Evolutionary conservation across 2,888 invertebrate genomes (phyloP), one percentile per base, ranked within the genome.

Genomic region (Pseudococcus jackbeardsleyi): DNA sequence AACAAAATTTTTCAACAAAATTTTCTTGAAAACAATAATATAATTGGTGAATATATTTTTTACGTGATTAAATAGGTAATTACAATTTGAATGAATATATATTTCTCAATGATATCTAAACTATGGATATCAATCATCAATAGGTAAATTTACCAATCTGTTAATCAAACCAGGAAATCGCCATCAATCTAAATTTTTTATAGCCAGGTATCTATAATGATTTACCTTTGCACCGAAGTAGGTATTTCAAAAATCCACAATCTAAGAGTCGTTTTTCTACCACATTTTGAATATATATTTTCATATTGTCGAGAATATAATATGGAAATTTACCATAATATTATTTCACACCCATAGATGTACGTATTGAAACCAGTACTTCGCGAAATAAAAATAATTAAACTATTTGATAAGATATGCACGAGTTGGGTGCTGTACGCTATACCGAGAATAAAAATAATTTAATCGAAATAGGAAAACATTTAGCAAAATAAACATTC

Each of bases 351-450:
- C 42, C 42, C 42, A n/a, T 6, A 15, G n/a, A n/a, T n/a, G n/a
- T n/a, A n/a, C n/a, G n/a, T n/a, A n/a, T n/a, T 54, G 54, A 64
- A 64, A 64, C 7, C 64, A 0, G 19, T 22, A 22, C 64, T n/a
- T 64, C 64, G 1, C 12, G 64, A 22, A 22, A 64, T 64, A 64
- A 64, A 64, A 64, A 64, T 64, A 22, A 64, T 64, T 64, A 22
- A 22, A 19, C 12, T 22, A 64, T 64, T 64, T 64, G 64, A 64
- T 64, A 64, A 64, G 64, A 64, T 64, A 64, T 64, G 22, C 64
- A 64, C 64, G 64, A 64, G 64, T 64, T 22, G 11, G 9, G 26
- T 33, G 26, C 26, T 33, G 3, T 33, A 33, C 42, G 8, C 6
- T 42, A 42, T 42, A 42, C 42, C 22, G 12, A 64, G 11, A 64